These are phyloP conservation scores for Poeciliopsis retropinna DNA, from an alignment of 2,113 vertebrate genomes.

Conservation along the genomic window DNA sequence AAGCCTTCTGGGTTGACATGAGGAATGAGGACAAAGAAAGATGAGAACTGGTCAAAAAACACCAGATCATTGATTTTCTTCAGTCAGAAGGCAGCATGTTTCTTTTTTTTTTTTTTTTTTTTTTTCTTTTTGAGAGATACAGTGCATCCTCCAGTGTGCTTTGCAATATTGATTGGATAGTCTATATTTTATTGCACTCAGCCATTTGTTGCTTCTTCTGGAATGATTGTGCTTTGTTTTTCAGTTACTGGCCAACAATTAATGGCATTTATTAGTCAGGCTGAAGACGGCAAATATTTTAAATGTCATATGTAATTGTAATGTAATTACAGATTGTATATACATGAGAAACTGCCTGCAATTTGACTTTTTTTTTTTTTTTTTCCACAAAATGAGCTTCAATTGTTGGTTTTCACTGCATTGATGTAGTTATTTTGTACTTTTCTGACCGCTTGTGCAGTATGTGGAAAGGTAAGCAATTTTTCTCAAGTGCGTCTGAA, in stretches of 20 bases:
- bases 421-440: too few species aligned
- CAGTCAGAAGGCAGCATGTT: conserved; percentile 1
- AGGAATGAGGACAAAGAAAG: conserved; percentile 12
- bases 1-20: conserved; percentile 22
- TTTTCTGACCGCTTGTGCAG: too few species aligned
- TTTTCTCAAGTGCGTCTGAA: too few species aligned
- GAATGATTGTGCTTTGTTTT: neutral
- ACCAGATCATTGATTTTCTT: conserved; percentile 13
- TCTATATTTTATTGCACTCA: conserved; percentile 20
- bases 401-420: too few species aligned
- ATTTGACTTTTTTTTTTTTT: too few species aligned
- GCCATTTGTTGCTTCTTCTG: conserved; percentile 16
- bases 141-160: neutral
- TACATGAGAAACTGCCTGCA: too few species aligned
- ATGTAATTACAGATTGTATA: too few species aligned
- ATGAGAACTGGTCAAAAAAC: conserved; percentile 25
- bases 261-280: neutral
- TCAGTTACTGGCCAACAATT: neutral
- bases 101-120: neutral
- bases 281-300: neutral
- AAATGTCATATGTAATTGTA: neutral
- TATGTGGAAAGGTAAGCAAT: too few species aligned
- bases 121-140: neutral
- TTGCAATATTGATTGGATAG: conserved; percentile 15
- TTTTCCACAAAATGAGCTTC: too few species aligned